Base-by-base conservation (phyloP, 2,113 vertebrate species). In the Nansenia antarctica region DNA sequence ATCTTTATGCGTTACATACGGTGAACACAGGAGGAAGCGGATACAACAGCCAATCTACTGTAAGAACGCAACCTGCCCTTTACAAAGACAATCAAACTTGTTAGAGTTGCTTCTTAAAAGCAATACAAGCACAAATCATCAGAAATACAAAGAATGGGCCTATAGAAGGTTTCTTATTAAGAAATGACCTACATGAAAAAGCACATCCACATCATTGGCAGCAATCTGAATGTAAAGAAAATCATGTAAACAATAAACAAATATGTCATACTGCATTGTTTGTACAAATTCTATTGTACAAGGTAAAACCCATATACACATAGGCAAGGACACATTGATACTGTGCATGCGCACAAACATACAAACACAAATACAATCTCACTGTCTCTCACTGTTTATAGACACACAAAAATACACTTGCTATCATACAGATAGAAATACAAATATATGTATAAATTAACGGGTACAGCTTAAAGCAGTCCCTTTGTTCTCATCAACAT, bases 161-260 rank as follows among this genome's bases (percentile, higher is more conserved):
- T n/a, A n/a, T n/a, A n/a, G n/a, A n/a, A n/a, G n/a, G n/a, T n/a
- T n/a, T n/a, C n/a, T n/a, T n/a, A n/a, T n/a, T n/a, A n/a, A 49
- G 45, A 49, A 49, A 49, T n/a, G n/a, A n/a, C 18, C n/a, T 49
- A 1, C 20, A 12, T n/a, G 27, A 30, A 58, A 30, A 58, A 29
- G 27, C 55, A 58, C 55, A n/a, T 57, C 2, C 1, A 31, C 14
- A 27, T 12, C 14, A 85, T 65, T 86, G 82, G 85, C 83, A 90
- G 84, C 82, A 83, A 82, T 87, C 77, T 82, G 81, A 87, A 91
- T 58, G 26, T 15, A 47, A 29, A 58, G 8, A 72, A 4, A 8
- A 62, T 14, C 27, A 37, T 53, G 29, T 58, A 14, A 6, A 49
- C 18, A 49, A 49, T 20, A 22, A 20, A 15, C 39, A 22, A 22